Base-by-base conservation (phyloP, 2,888 invertebrate species). In the Lysandra coridon region DNA sequence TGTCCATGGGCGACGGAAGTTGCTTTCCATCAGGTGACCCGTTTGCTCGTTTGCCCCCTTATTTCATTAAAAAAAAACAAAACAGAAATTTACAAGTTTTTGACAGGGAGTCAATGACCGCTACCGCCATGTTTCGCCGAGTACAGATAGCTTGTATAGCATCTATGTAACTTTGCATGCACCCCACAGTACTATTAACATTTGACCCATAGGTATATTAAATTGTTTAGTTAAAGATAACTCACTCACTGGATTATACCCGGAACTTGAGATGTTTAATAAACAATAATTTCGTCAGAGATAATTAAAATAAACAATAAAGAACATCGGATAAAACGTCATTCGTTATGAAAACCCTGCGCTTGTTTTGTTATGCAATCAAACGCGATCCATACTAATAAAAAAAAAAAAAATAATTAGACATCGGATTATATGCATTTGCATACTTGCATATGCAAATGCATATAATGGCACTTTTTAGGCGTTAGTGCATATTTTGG, bases 201-300 rank as follows among this genome's bases (percentile, higher is more conserved):
- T 69, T 69, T 69, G 73, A 40, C 40, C 17, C 73, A 23, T 44
- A 74, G 74, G 44, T 40, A 75, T 60, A 33, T 37, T 23, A 78
- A 40, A 73, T 69, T 78, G 37, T 73, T 57, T 40, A 10, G n/a
- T 7, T 57, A 78, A 73, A 12, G 60, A 73, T 78, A 78, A 78
- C 17, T 30, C 6, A n/a, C 14, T 37, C 30, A 53, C 5, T 12
- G 12, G 57, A 73, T 78, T 57, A 37, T 53, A 77, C 62, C 64
- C 79, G 75, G 53, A 76, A 62, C 76, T 79, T 49, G 4, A 62
- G 44, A 62, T 49, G 64, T 79, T 78, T 78, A 73, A 7, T 30
- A 73, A 78, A 78, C 78, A 78, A 73, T 78, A 33, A 44, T 64
- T 69, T 78, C 78, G 78, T 78, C 78, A 60, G 60, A 62, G 74